A percentile compares a stretch with the other conserved stretches of the same genome.
phyloP scores from a whole-genome alignment of 2,888 invertebrate species.

The Cantharis lateralis region DNA sequence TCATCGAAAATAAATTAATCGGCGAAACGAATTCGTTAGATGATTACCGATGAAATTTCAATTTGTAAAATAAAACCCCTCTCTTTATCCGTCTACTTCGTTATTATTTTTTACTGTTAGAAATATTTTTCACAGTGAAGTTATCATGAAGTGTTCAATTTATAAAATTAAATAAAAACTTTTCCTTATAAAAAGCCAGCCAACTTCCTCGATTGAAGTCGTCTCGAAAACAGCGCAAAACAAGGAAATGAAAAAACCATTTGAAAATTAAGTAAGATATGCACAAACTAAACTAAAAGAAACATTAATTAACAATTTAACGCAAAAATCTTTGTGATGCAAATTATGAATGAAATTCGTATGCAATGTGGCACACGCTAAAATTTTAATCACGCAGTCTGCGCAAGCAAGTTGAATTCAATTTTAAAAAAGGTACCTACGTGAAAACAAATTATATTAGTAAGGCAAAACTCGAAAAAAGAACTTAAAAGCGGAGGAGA shows the following conservation, averaged over 20 bases:
- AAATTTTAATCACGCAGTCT: constrained; percentile 32
- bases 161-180: background rate
- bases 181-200: background rate
- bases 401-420: constrained; percentile 28
- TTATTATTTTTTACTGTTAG: background rate
- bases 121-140: background rate
- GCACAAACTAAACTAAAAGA: constrained; percentile 5
- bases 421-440: constrained; percentile 26
- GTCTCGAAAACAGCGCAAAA: background rate
- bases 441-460: constrained; percentile 32
- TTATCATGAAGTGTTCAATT: background rate
- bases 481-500: constrained; percentile 7
- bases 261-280: background rate
- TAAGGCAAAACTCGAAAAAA: constrained; percentile 18
- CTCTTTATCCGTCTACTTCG: background rate
- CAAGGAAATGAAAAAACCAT: background rate
- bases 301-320: constrained; percentile 25
- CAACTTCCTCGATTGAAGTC: background rate
- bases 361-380: constrained; percentile 24
- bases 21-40: background rate
- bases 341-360: constrained; percentile 26
- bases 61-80: background rate
- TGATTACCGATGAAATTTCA: background rate
- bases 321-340: constrained; percentile 28
- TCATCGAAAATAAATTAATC: background rate